Base-by-base conservation (phyloP, 2,797 vertebrate species). In the Diplodus puntazzo region DNA sequence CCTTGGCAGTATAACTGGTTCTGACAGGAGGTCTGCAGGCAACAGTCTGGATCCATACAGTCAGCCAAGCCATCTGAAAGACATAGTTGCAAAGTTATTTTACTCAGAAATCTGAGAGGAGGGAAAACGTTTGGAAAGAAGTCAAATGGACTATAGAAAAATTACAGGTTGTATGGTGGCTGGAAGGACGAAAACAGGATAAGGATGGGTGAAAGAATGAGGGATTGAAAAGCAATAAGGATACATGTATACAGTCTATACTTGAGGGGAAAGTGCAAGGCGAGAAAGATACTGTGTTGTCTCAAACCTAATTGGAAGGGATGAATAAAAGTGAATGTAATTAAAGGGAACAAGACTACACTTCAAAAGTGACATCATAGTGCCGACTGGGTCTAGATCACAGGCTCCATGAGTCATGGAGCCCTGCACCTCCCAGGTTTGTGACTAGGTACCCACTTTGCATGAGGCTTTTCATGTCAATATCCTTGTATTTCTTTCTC, bases 21-120 rank as follows among this genome's bases (percentile, higher is more conserved):
- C 92, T 98, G 98, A 95, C 98, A 99, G 57, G 98, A 96, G 9
- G 96, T 96, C 92, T 99, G 98, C 78, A 99, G 93, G 87, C 98
- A 99, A 93, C 98, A 99, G 86, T 99, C 98, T 50, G 98, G 98
- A 85, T 99, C 98, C 98, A 99, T 98, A 55, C 98, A 99, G 93
- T 99, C 98, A 25, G 90, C 88, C 83, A 99, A 93, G 23, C 98
- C 98, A 76, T 99, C 98, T 99, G 95, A 79, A 92, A 71, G 46
- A 74, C 21, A 69, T 9, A 69, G 39, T 39, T 27, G 54, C 11
- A 69, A 2, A 11, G 3, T 13, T 25, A 30, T 55, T 54, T 42
- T n/a, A 46, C 4, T 65, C 13, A 48, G 13, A 73, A 52, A 69
- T 5, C 27, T 39, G 27, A 65, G 25, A 4, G 20, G 11, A 46